Evolutionary conservation across 2,113 vertebrate genomes (phyloP).

Genomic region (Holacanthus passer): DNA sequence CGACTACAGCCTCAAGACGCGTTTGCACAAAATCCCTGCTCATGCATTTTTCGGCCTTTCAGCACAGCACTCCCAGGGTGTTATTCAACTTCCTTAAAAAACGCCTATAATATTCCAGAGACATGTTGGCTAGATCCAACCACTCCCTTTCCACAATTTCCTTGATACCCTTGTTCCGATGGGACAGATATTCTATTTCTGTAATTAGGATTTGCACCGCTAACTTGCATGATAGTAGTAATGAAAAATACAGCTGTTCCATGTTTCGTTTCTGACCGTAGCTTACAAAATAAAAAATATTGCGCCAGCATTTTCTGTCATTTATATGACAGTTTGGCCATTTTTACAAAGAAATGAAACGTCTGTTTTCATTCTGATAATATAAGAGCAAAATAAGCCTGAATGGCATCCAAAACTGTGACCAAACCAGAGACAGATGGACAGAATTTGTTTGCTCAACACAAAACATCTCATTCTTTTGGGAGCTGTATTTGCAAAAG

Average conservation of each 20-base stretch:
- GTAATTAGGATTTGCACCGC: slow-evolving; percentile 33
- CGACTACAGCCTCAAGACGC: neutral
- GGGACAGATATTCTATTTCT: slow-evolving; percentile 59
- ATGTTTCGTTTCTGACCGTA: neutral
- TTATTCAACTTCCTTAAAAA: slow-evolving; percentile 69
- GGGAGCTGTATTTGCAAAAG: slow-evolving; percentile 19
- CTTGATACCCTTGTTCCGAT: slow-evolving; percentile 52
- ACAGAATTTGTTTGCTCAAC: neutral
- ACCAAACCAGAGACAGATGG: slow-evolving; percentile 23
- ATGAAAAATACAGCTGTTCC: slow-evolving; percentile 27
- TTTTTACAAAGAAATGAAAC: neutral
- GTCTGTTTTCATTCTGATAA: neutral
- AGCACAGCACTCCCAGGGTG: slow-evolving; percentile 46
- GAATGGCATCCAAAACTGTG: neutral
- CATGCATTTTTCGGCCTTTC: slow-evolving; percentile 47
- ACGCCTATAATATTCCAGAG: slow-evolving; percentile 63
- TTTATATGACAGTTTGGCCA: neutral
- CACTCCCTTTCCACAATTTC: slow-evolving; percentile 75
- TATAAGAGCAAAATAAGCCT: neutral
- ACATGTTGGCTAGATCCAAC: slow-evolving; percentile 56
- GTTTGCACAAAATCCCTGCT: slow-evolving; percentile 40
- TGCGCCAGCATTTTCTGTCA: neutral
- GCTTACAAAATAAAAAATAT: neutral
- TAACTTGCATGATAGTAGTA: slow-evolving; percentile 20
- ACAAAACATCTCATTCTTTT: slow-evolving; percentile 1